These are phyloP conservation scores for Schizaphis graminum DNA, from an alignment of 2,888 invertebrate species.

Conservation along the genomic window DNA sequence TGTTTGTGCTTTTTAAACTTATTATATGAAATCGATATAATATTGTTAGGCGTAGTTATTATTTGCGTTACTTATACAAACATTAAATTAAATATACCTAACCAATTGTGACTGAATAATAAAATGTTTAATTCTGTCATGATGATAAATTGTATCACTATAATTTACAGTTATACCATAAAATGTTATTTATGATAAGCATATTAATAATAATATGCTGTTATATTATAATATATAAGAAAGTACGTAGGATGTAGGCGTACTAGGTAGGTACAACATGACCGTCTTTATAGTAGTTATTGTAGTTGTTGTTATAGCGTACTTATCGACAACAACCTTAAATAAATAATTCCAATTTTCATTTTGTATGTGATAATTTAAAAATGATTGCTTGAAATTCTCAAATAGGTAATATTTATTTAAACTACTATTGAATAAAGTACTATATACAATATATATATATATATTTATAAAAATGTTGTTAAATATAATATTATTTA, in stretches of 20 bases:
- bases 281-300: neutral
- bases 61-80: neutral
- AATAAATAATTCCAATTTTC: neutral
- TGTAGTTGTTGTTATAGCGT: neutral
- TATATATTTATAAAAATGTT: no score
- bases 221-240: neutral
- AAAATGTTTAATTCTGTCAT: neutral
- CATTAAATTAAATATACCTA: neutral
- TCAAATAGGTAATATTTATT: neutral
- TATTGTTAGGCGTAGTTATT: neutral
- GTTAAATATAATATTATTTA: neutral
- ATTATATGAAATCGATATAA: neutral
- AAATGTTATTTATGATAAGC: neutral
- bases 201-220: neutral
- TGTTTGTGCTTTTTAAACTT: neutral
- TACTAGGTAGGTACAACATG: neutral
- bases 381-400: neutral
- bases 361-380: neutral
- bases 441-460: no score
- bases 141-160: neutral
- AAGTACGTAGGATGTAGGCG: neutral
- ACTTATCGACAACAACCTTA: neutral
- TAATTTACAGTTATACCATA: neutral
- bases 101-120: neutral
- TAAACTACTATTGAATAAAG: neutral